A percentile compares a stretch with the other conserved stretches of the same genome.
phyloP scores from a whole-genome alignment of 1,140 invertebrate species.

The Calephelis virginiensis region DNA sequence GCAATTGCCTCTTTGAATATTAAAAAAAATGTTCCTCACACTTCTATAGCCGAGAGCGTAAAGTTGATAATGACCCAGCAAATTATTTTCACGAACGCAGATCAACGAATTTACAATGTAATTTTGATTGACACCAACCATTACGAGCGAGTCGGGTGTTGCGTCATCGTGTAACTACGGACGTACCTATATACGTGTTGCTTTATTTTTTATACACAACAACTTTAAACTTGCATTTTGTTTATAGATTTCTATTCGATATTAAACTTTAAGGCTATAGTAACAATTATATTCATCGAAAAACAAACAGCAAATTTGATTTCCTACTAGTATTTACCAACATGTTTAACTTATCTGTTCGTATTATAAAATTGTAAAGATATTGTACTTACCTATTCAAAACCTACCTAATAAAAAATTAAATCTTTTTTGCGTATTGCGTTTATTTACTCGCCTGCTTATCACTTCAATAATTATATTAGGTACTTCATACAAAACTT shows the following conservation, averaged over 20 bases:
- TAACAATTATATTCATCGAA: conserved; percentile 18
- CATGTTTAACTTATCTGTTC: not conserved
- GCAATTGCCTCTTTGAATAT: conserved; percentile 29
- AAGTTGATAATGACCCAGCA: conserved; percentile 41
- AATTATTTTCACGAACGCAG: conserved; percentile 41
- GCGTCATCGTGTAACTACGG: conserved; percentile 66
- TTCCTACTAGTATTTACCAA: conserved; percentile 23
- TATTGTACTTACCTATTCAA: too few relatives aligned
- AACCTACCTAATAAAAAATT: too few relatives aligned
- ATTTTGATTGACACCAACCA: conserved; percentile 77
- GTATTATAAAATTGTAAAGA: not conserved
- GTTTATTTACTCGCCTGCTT: too few relatives aligned
- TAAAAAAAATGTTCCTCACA: conserved; percentile 23
- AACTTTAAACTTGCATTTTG: conserved; percentile 35
- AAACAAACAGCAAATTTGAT: conserved; percentile 16
- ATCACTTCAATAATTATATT: too few relatives aligned
- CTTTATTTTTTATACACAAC: conserved; percentile 41
- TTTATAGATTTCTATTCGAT: conserved; percentile 32
- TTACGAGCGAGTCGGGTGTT: conserved; percentile 69
- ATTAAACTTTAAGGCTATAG: conserved; percentile 31
- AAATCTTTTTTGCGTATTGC: too few relatives aligned
- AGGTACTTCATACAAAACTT: too few relatives aligned
- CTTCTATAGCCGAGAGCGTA: conserved; percentile 29
- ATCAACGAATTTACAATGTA: conserved; percentile 67
- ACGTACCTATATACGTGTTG: conserved; percentile 39